phyloP scores from a whole-genome alignment of 2,888 invertebrate genomes.

The Eupelmus urozonus region DNA sequence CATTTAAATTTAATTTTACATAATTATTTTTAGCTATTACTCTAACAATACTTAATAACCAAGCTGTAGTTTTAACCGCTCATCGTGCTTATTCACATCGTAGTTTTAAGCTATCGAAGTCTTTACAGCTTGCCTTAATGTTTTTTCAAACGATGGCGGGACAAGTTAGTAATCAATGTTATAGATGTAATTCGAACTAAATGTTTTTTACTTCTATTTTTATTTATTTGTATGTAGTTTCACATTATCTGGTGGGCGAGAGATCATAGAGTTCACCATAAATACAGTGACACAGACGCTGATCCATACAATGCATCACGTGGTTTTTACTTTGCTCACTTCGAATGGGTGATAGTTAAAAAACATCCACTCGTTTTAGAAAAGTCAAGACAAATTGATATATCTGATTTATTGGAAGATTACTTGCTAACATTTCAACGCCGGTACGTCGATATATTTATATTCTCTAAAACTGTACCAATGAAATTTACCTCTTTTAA shows the following conservation, averaged over 20 bases:
- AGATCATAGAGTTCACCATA: slow-evolving; percentile 90
- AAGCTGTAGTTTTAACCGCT: slow-evolving; percentile 58
- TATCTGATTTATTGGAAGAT: slow-evolving; percentile 87
- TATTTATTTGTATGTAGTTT: slow-evolving; percentile 78
- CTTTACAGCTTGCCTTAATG: slow-evolving; percentile 54
- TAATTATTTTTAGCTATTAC: slow-evolving; percentile 25
- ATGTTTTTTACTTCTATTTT: background rate
- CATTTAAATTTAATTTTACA: background rate
- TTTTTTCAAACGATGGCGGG: slow-evolving; percentile 61
- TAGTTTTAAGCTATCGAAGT: slow-evolving; percentile 57
- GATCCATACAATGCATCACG: slow-evolving; percentile 89
- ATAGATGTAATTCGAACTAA: background rate
- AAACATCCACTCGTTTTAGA: slow-evolving; percentile 88
- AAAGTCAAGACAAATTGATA: slow-evolving; percentile 84
- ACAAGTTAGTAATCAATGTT: slow-evolving; percentile 53
- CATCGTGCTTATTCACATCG: slow-evolving; percentile 63
- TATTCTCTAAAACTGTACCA: too few relatives aligned
- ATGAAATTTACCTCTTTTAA: too few relatives aligned
- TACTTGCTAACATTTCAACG: slow-evolving; percentile 86
- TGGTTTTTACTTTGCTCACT: slow-evolving; percentile 92
- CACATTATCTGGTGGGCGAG: slow-evolving; percentile 87
- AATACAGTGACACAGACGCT: slow-evolving; percentile 85
- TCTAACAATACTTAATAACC: slow-evolving; percentile 26
- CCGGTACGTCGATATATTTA: slow-evolving; percentile 78
- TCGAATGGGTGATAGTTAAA: slow-evolving; percentile 89